Conservation (phyloP, 1,140 invertebrate species). For the Drosophila tropicalis region DNA sequence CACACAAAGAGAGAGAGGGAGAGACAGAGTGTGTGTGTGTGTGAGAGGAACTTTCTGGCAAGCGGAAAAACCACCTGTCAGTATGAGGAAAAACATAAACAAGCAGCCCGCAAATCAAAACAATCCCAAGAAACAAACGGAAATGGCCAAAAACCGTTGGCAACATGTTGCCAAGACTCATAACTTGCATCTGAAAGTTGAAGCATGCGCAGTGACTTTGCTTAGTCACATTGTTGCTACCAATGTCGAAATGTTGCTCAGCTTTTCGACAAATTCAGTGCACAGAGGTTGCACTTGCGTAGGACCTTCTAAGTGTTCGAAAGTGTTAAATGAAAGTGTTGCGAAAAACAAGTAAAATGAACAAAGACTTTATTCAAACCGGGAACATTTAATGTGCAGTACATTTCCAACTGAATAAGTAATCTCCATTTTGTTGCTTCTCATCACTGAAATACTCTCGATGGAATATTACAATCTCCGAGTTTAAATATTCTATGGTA, state of each 20-base stretch:
- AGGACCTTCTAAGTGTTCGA: neutral
- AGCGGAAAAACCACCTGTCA: constrained; percentile 52
- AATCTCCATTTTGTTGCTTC: too few species aligned
- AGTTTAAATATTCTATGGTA: too few species aligned
- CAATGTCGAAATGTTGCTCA: constrained; percentile 32
- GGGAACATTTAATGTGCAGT: too few species aligned
- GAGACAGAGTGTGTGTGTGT: neutral
- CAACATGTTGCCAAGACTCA: constrained; percentile 41
- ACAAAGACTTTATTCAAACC: too few species aligned
- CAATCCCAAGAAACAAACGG: constrained; percentile 26
- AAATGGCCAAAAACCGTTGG: neutral
- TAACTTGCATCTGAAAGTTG: neutral
- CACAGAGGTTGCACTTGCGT: constrained; percentile 50
- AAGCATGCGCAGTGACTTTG: constrained; percentile 33
- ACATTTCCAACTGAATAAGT: too few species aligned
- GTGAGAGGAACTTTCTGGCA: neutral
- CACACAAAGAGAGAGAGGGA: neutral
- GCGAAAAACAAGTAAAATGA: too few species aligned
- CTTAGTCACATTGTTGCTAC: constrained; percentile 35
- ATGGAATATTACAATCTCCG: too few species aligned
- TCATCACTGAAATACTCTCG: too few species aligned
- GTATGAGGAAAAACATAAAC: constrained; percentile 64
- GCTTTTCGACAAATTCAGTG: constrained; percentile 38
- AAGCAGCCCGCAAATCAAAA: constrained; percentile 65
- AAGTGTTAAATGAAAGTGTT: neutral